These are phyloP conservation scores for Caerostris darwini DNA, from an alignment of 1,140 invertebrate species.

Conservation along the genomic window DNA sequence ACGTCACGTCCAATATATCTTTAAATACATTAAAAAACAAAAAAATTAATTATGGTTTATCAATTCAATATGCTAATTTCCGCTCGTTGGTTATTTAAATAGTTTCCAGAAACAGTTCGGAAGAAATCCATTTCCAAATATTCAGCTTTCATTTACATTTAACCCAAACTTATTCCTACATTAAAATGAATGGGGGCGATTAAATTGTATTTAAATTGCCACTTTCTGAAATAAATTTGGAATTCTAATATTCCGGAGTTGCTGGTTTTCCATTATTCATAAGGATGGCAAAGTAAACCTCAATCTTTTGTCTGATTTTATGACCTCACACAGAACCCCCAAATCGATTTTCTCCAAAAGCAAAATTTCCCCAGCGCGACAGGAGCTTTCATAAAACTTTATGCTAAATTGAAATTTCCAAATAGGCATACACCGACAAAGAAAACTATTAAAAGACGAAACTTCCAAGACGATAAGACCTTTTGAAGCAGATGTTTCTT, in stretches of 20 bases:
- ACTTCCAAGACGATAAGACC: background rate
- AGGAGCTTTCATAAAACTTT: background rate
- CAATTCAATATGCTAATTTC: too few species aligned
- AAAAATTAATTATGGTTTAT: too few species aligned
- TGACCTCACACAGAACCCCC: background rate
- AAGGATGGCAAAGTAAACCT: conserved; percentile 38
- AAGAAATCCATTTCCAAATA: conserved; percentile 6
- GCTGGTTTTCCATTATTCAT: conserved; percentile 31
- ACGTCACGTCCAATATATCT: too few species aligned
- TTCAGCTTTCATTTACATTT: background rate
- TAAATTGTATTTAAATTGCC: conserved; percentile 33
- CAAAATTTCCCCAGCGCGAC: background rate
- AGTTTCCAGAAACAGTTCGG: too few species aligned
- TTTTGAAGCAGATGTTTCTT: background rate
- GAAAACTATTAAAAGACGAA: background rate
- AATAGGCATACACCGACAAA: background rate
- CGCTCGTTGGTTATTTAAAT: background rate
- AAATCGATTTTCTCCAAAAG: background rate
- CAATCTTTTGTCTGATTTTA: conserved; percentile 41
- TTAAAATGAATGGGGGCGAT: conserved; percentile 24
- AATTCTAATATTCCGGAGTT: background rate
- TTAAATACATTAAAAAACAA: too few species aligned
- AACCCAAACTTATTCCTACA: background rate
- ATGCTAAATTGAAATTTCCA: background rate
- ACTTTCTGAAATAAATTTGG: background rate